Conservation (phyloP, 2,888 invertebrate genomes). For the Scaptomyza parva region DNA sequence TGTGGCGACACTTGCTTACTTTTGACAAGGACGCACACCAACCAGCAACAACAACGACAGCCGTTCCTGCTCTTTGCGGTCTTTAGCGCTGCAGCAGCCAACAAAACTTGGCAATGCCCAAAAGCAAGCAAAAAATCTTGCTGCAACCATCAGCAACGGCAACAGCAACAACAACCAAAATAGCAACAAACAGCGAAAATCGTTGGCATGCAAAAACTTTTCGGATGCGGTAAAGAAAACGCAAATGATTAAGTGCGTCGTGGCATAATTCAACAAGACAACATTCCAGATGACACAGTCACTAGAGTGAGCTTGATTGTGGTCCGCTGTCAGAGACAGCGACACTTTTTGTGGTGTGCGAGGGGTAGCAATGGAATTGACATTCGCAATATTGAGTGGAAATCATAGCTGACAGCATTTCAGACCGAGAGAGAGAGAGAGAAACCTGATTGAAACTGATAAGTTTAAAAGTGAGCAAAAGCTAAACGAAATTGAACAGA, state of each 20-base stretch:
- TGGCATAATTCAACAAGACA: constrained; percentile 76
- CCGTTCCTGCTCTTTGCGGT: constrained; percentile 62
- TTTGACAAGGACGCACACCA: constrained; percentile 59
- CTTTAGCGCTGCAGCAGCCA: constrained; percentile 50
- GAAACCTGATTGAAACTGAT: background rate
- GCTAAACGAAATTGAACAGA: background rate
- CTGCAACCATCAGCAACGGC: constrained; percentile 44
- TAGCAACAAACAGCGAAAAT: constrained; percentile 37
- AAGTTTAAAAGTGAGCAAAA: constrained; percentile 12
- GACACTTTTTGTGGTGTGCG: background rate
- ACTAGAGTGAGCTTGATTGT: background rate
- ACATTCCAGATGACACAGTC: constrained; percentile 45
- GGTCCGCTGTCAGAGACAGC: constrained; percentile 23
- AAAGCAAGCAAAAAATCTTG: constrained; percentile 34
- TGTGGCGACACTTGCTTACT: constrained; percentile 63
- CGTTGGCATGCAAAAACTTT: constrained; percentile 73
- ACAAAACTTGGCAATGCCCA: constrained; percentile 42
- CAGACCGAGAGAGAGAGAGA: background rate
- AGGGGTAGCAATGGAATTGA: constrained; percentile 47
- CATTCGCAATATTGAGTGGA: constrained; percentile 42
- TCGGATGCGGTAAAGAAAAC: constrained; percentile 72
- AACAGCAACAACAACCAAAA: constrained; percentile 17
- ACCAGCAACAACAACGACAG: constrained; percentile 3
- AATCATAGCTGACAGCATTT: constrained; percentile 45
- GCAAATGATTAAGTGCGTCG: constrained; percentile 77